A percentile compares a stretch with the other conserved stretches of the same genome.
Conservation (phyloP, 1,140 invertebrate species). For the Zaprionus davidi region DNA sequence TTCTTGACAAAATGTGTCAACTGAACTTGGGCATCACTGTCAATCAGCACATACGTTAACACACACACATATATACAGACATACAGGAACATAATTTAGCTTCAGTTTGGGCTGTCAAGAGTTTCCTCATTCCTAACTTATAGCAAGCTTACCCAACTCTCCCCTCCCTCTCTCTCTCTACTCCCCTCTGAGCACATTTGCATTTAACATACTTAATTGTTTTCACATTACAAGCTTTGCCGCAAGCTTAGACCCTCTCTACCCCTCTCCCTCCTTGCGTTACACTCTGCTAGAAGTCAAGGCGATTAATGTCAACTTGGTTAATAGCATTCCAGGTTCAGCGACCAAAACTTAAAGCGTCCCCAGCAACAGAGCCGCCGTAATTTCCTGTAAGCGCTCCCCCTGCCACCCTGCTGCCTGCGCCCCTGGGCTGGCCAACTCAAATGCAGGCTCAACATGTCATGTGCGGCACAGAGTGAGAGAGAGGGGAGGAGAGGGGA, state of each 20-base stretch:
- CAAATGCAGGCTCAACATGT: constrained; percentile 78
- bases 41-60: constrained; percentile 3
- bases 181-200: constrained; percentile 44
- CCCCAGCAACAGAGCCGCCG: constrained; percentile 31
- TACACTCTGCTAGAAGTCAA: constrained; percentile 57
- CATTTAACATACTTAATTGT: constrained; percentile 81
- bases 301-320: constrained; percentile 81
- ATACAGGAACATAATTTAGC: background rate
- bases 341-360: constrained; percentile 65
- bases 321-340: constrained; percentile 77
- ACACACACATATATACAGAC: background rate
- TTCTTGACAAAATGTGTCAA: constrained; percentile 13
- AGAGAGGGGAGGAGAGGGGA: background rate
- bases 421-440: constrained; percentile 26
- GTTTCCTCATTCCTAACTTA: background rate
- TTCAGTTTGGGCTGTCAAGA: constrained; percentile 10
- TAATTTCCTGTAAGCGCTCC: constrained; percentile 53
- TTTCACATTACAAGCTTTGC: constrained; percentile 67
- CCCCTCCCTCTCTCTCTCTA: background rate
- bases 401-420: background rate
- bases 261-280: background rate
- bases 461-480: constrained; percentile 42
- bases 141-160: no score
- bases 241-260: constrained; percentile 4
- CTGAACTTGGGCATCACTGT: constrained; percentile 24